A percentile compares a stretch with the other conserved stretches of the same genome.
phyloP scores from a whole-genome alignment of 1,140 invertebrate genomes.

The Trichonephila clavipes region DNA sequence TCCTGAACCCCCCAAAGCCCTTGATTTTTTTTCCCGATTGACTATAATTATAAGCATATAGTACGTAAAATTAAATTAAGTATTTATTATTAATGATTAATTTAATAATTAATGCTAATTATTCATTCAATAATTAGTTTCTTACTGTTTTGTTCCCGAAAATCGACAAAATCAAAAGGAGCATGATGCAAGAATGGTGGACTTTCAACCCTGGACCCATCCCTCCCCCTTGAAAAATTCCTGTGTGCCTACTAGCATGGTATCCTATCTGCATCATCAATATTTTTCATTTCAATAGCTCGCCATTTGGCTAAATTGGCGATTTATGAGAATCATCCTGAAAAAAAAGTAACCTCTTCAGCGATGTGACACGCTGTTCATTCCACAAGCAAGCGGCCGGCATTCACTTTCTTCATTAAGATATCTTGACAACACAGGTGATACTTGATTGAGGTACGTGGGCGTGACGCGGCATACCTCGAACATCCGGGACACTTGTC shows the following conservation, averaged over 20 bases:
- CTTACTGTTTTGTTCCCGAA: no score
- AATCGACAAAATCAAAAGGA: no score
- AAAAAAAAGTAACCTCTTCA: background rate
- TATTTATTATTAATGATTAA: no score
- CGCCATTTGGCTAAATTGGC: background rate
- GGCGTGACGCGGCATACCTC: constrained; percentile 22
- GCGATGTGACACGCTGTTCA: background rate
- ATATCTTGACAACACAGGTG: constrained; percentile 52
- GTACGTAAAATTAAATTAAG: no score
- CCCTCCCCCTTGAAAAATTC: no score
- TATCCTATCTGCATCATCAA: background rate
- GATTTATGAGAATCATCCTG: background rate
- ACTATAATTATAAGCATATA: no score
- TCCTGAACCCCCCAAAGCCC: no score
- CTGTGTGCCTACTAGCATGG: background rate
- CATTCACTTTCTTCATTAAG: constrained; percentile 41
- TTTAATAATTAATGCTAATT: no score
- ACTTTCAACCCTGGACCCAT: no score
- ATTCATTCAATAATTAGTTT: no score
- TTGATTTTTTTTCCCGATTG: no score
- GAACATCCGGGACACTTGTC: constrained; percentile 24
- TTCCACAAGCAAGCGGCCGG: background rate
- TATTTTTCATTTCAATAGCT: background rate
- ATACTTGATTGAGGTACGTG: constrained; percentile 6
- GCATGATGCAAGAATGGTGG: no score